Evolutionary conservation across 2,888 invertebrate species (phyloP).

Genomic region (Sminthurides aquaticus): DNA sequence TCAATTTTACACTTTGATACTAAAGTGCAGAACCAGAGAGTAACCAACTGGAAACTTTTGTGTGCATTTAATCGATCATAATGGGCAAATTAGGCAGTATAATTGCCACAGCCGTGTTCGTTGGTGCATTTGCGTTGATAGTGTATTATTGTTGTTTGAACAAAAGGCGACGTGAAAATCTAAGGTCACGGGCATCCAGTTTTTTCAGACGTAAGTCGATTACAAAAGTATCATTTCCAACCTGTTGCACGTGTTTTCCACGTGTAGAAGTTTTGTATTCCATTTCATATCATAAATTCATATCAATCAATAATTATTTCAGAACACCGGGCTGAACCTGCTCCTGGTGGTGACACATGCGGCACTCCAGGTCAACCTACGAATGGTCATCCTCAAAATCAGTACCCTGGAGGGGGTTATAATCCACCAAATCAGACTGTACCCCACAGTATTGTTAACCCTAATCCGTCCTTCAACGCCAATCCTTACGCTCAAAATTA

Average conservation of each 20-base stretch:
- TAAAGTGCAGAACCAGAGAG: too few species aligned
- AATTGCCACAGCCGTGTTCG: neutral
- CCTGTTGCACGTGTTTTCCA: neutral
- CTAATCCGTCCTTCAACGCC: neutral
- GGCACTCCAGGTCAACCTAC: neutral
- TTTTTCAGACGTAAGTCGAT: slow-evolving; percentile 1
- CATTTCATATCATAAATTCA: too few species aligned
- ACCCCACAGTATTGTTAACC: slow-evolving; percentile 2
- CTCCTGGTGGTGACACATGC: neutral
- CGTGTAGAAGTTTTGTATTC: too few species aligned
- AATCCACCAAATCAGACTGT: neutral
- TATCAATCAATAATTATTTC: too few species aligned
- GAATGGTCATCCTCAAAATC: neutral
- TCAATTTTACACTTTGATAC: too few species aligned
- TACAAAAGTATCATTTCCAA: neutral
- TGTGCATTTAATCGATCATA: too few species aligned
- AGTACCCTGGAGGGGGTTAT: neutral
- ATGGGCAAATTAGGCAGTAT: neutral
- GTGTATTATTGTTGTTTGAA: slow-evolving; percentile 2
- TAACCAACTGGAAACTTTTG: too few species aligned
- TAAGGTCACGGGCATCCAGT: neutral
- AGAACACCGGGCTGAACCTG: too few species aligned
- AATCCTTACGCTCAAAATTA: neutral
- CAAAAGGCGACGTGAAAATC: neutral
- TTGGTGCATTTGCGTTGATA: neutral